Evolutionary conservation across 2,113 vertebrate species (phyloP).

Genomic region (Pterocles gutturalis): DNA sequence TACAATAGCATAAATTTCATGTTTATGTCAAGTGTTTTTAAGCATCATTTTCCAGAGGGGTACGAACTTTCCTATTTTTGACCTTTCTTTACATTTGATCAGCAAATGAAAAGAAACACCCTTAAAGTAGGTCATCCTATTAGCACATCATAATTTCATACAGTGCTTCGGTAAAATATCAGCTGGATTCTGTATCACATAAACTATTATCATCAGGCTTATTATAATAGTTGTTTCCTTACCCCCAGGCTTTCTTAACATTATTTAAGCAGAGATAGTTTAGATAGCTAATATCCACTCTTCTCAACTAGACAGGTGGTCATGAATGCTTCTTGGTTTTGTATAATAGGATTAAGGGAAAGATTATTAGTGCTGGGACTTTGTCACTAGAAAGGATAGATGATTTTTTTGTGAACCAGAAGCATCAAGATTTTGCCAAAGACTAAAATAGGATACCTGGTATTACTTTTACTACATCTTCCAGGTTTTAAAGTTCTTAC

Average conservation of each 20-base stretch:
- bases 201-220: background rate
- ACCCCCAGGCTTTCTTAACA: background rate
- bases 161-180: background rate
- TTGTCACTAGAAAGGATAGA: background rate
- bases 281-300: background rate
- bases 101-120: background rate
- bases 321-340: background rate
- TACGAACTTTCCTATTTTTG: background rate
- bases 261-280: background rate
- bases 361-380: background rate
- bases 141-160: fast-evolving
- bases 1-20: background rate
- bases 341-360: background rate
- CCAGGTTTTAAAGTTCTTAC: background rate
- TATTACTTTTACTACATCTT: background rate
- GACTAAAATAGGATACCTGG: background rate
- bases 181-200: background rate
- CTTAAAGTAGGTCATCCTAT: background rate
- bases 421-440: background rate
- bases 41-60: fast-evolving
- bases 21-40: background rate
- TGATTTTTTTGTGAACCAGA: background rate
- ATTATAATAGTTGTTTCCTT: background rate
- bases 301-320: background rate
- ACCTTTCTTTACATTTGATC: background rate